Conservation (phyloP, 2,888 invertebrate genomes). For the Timema podura region DNA sequence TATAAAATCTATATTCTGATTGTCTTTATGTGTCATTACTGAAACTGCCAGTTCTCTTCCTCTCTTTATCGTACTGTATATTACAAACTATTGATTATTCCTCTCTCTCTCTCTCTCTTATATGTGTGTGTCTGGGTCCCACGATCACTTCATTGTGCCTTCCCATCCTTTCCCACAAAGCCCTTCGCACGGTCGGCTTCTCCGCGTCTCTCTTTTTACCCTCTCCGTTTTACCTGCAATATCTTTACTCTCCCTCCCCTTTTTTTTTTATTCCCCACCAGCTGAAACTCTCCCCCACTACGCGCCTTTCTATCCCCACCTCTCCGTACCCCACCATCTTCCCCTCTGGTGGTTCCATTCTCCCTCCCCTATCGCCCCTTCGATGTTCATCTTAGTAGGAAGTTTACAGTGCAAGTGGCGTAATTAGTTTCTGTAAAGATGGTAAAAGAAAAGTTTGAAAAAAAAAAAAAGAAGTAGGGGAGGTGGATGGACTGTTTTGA, state of each 20-base stretch:
- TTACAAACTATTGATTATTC: not conserved
- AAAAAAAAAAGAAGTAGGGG: too few species aligned
- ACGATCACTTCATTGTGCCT: not conserved
- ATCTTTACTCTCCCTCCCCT: not conserved
- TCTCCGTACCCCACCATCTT: constrained; percentile 7
- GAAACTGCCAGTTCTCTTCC: too few species aligned
- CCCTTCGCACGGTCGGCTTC: too few species aligned
- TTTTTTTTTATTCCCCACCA: not conserved
- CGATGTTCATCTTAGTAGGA: constrained; percentile 9
- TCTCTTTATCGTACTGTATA: too few species aligned
- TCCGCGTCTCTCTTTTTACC: too few species aligned
- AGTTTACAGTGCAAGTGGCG: constrained; percentile 17
- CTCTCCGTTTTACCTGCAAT: too few species aligned
- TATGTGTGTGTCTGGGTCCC: too few species aligned
- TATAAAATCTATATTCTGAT: too few species aligned
- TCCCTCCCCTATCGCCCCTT: not conserved
- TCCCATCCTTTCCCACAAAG: not conserved
- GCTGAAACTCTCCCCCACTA: not conserved
- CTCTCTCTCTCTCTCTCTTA: not conserved
- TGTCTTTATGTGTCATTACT: too few species aligned
- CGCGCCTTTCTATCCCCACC: not conserved
- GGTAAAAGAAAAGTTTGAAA: too few species aligned
- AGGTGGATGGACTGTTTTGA: not conserved
- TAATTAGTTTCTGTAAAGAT: constrained; percentile 12
- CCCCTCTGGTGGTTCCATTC: not conserved